phyloP scores from a whole-genome alignment of 2,888 invertebrate genomes.

The Reticulitermes lucifugus region DNA sequence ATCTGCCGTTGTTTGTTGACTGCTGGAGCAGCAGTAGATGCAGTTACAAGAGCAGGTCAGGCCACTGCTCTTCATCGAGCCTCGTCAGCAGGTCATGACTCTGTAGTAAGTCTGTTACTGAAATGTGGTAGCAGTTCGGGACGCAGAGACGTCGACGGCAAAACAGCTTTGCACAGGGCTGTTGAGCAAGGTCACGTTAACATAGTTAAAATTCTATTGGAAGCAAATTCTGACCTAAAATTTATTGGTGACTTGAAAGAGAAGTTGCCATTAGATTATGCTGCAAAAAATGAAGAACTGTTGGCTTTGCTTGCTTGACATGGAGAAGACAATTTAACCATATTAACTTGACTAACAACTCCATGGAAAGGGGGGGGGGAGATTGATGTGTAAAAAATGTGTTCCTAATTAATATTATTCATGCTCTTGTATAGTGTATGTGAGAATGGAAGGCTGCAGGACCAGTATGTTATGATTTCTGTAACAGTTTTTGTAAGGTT shows the following conservation, averaged over 20 bases:
- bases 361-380: too few relatives aligned
- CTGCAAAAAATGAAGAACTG: constrained; percentile 32
- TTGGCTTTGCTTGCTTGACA: constrained; percentile 19
- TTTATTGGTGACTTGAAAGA: constrained; percentile 45
- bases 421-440: too few relatives aligned
- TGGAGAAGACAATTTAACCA: too few relatives aligned
- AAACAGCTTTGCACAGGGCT: constrained; percentile 84
- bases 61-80: constrained; percentile 89
- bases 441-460: too few relatives aligned
- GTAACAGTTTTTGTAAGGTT: too few relatives aligned
- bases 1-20: constrained; percentile 77
- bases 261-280: constrained; percentile 48
- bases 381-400: too few relatives aligned
- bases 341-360: too few relatives aligned
- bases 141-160: constrained; percentile 81
- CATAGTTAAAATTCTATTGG: constrained; percentile 64
- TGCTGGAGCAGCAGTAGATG: constrained; percentile 79
- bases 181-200: constrained; percentile 67
- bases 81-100: constrained; percentile 75
- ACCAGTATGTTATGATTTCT: too few relatives aligned
- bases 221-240: constrained; percentile 62
- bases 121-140: constrained; percentile 72
- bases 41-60: constrained; percentile 78
- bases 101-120: constrained; percentile 76
- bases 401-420: too few relatives aligned